Base-by-base conservation (phyloP, 2,797 vertebrate species). In the Danionella dracula region DNA sequence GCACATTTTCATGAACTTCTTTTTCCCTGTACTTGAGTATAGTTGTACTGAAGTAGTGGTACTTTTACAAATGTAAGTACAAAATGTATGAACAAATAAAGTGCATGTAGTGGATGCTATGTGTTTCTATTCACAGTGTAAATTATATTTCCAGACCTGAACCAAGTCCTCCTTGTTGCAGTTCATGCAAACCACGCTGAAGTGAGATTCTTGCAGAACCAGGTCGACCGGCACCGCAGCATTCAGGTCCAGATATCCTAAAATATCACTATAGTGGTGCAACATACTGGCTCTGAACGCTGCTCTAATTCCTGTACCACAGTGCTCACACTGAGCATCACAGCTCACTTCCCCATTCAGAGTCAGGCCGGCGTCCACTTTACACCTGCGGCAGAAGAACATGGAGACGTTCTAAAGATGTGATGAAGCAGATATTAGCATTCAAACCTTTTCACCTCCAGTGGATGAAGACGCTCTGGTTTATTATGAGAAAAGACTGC, bases 241-340 rank as follows among this genome's bases (percentile, higher is more conserved):
- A 48, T 80, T 80, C 51, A 93, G 86, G 77, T 93, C 88, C 76
- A 93, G 74, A 74, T 89, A 90, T 10, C 90, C 91, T 77, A 93
- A 74, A 45, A 92, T 78, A 8, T 88, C 81, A n/a, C 88, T 82
- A 84, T 90, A 90, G 37, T 80, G 85, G 77, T 93, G 91, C 34
- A 92, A 66, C 82, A 92, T 74, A 78, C 84, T 84, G 71, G 90
- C 85, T 51, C 86, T 84, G 75, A 90, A 91, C 0, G 78, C 76
- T 8, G 84, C 89, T 2, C 68, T 80, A 76, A 93, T 90, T 29
- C 67, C 76, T 1, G 84, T 73, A 12, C 72, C 89, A 75, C 91
- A 93, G 66, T 89, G 90, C 48, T 90, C 88, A 79, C 91, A 93
- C 76, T 89, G 86, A 50, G 88, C 89, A 0, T 73, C 19, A 65